phyloP scores from a whole-genome alignment of 2,113 vertebrate genomes.

The Tretioscincus oriximinensis region DNA sequence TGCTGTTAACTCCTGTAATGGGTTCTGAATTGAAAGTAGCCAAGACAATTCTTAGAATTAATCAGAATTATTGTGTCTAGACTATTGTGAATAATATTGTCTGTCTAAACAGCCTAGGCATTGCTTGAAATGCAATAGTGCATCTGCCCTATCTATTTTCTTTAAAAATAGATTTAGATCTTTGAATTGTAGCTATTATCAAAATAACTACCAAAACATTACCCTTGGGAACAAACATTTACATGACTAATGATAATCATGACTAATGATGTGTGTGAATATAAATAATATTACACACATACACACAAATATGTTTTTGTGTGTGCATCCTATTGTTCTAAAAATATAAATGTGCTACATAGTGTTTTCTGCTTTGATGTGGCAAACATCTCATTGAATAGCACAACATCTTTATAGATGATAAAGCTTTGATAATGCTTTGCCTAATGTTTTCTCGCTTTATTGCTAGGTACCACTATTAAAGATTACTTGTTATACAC shows the following conservation, averaged over 20 bases:
- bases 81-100: conserved; percentile 31
- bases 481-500: conserved; percentile 59
- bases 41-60: conserved; percentile 51
- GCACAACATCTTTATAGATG: conserved; percentile 63
- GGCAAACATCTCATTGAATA: conserved; percentile 53
- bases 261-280: too few species aligned
- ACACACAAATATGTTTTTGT: too few species aligned
- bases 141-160: conserved; percentile 42
- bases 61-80: conserved; percentile 53
- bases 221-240: conserved; percentile 46
- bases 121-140: conserved; percentile 24
- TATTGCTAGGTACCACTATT: conserved; percentile 55
- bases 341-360: conserved; percentile 13
- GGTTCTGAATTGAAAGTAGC: conserved; percentile 51
- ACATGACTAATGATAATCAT: background rate
- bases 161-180: conserved; percentile 50
- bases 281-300: too few species aligned
- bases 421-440: conserved; percentile 57
- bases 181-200: conserved; percentile 48
- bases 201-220: conserved; percentile 44
- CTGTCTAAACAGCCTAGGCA: conserved; percentile 59
- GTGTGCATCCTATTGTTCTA: conserved; percentile 19
- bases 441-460: conserved; percentile 52
- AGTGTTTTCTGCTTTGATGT: conserved; percentile 40
- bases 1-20: conserved; percentile 52